Evolutionary conservation across 2,797 vertebrate genomes (phyloP), one percentile per base, ranked within the genome.

Genomic region (Arctocebus calabarensis): DNA sequence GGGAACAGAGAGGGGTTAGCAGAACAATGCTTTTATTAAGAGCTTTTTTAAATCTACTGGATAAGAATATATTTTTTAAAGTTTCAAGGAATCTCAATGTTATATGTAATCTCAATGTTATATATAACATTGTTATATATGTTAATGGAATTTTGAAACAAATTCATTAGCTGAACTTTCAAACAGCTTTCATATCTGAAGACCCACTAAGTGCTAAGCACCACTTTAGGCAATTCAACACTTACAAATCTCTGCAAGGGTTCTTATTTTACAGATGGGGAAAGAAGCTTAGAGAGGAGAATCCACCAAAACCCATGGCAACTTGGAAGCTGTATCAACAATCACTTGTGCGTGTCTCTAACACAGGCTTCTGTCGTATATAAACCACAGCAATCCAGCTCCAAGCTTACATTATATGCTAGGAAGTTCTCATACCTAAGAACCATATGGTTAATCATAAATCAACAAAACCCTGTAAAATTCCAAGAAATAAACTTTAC

Each of bases 401-500:
- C 70, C 17, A 34, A 29, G 29, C 12, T 90, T 79, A 66, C 59
- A 61, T 22, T 40, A 57, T 64, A 52, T 37, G 12, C 5, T 74
- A 84, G 19, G 23, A 16, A 20, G 40, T 5, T 74, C 52, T 29
- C 25, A 87, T 34, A 71, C 3, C 68, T 88, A 83, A 84, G 52
- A 90, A 85, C 45, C n/a, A 88, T 40, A 43, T 9, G 75, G 43
- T 62, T 90, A 88, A 95, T 86, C 55, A 91, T 71, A 77, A 94
- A n/a, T 5, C 12, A 84, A 64, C 27, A 90, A 88, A 95, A 78
- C 25, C 17, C 64, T 1, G 2, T 70, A 84, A 94, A 91, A 84
- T 68, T 73, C 16, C 32, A 43, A 96, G 68, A 93, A 87, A 94
- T 62, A 94, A 94, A 77, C 29, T 74, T 55, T 11, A 82, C 4